Base-by-base conservation (phyloP, 2,888 invertebrate species). In the Dione juno region DNA sequence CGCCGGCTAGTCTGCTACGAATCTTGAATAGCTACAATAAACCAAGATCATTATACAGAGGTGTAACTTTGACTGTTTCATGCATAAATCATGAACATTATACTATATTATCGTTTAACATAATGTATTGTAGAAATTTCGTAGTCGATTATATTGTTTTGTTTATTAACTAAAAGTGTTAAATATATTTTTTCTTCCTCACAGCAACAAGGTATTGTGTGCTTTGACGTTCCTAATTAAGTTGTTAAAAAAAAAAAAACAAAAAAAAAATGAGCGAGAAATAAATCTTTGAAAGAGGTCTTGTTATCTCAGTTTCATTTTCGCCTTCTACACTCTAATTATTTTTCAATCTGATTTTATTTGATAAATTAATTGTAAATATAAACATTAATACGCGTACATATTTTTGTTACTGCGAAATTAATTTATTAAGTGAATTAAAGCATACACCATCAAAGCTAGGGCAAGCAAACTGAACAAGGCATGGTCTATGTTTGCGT, bases 1-100 rank as follows among this genome's bases (percentile, higher is more conserved):
- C 92, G 92, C 92, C 92, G 79, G 75, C 81, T 76, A 87, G 92
- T 93, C 92, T 92, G 82, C 80, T 81, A 75, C 86, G 40, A 82
- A 85, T 88, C 88, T 86, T 79, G 81, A 82, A 83, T 82, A 79
- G 82, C 83, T 83, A 81, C 80, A 84, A 87, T 87, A 86, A 87
- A 85, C 82, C 84, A 84, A 84, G 79, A 85, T 83, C 77, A 78
- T 68, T 67, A 65, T 64, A 65, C 63, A 66, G 73, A 76, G 75
- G 74, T 76, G 72, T 69, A 69, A 63, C 67, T 64, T 63, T 40
- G 37, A 37, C 14, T 48, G 37, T 68, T 21, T 19, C 35, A 19
- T 61, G 35, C 28, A 35, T 53, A 41, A 61, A 35, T 45, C 14
- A 61, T 45, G 21, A 45, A 43, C n/a, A 54, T 37, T 11, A 43